Evolutionary conservation across 1,140 invertebrate species (phyloP), one percentile per base, ranked within the genome.

Genomic region (Eurosta solidaginis): DNA sequence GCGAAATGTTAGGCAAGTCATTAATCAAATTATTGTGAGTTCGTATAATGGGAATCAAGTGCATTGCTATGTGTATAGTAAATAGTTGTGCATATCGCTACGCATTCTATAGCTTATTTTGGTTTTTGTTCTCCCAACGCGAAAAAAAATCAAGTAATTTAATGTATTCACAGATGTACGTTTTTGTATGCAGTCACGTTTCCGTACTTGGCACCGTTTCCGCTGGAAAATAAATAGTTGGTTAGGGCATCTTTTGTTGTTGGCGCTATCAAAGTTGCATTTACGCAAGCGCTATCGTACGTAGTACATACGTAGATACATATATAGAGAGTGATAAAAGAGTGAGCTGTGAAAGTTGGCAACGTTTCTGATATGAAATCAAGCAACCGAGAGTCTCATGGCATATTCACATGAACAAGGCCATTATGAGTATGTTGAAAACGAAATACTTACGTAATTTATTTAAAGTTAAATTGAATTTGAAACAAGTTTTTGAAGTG

Each of bases 11-110:
- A 59, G 54, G 29, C 54, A 59, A 29, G 54, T 59, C 54, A 59
- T 59, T 59, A 59, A 59, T 59, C 54, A 59, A 59, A 59, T 59
- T 59, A 59, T 59, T 59, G 54, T 59, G n/a, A 14, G 54, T 29
- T 59, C 54, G 54, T 29, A 59, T 59, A 59, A 59, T 59, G 54
- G 33, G 54, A n/a, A 59, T 59, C 54, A 59, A 59, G 54, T 22
- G 54, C 54, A 59, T 7, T 33, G 54, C 54, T 2, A 14, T n/a
- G 14, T 49, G n/a, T n/a, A n/a, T n/a, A n/a, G n/a, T n/a, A n/a
- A 25, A 59, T 29, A 33, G 25, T 6, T 22, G 3, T 14, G 25
- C 49, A 50, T 25, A 54, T 54, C 50, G 10, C 50, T 22, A 25
- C 50, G 20, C 25, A 12, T 22, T 3, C 50, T 7, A 25, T 22